Percentiles rank a stretch among this genome's conserved stretches.
These are phyloP conservation scores for Lordiphosa mommai DNA, from an alignment of 1,140 invertebrate species.

Conservation along the genomic window DNA sequence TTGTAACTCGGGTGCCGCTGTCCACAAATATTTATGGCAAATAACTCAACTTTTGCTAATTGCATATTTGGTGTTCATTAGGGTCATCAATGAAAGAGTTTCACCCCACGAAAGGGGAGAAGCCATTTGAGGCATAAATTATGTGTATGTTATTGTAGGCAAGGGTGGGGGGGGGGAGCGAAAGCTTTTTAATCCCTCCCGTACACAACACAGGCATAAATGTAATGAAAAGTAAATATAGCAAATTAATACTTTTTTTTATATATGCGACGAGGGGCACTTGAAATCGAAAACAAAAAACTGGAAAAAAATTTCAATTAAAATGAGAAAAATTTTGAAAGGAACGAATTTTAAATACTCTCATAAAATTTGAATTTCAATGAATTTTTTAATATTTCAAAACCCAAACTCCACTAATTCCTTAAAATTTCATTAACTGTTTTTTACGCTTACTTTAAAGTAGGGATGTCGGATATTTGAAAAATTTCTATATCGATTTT, in stretches of 20 bases:
- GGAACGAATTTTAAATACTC: background rate
- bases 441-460: no score
- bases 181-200: background rate
- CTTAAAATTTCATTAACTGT: no score
- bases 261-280: conserved; percentile 3
- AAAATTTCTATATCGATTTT: no score
- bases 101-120: background rate
- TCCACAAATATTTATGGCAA: conserved; percentile 60
- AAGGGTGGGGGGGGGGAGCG: background rate
- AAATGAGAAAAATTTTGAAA: background rate
- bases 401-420: no score
- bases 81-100: conserved; percentile 24
- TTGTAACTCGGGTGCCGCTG: conserved; percentile 19
- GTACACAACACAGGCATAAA: background rate
- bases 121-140: conserved; percentile 20
- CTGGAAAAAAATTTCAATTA: conserved; percentile 12
- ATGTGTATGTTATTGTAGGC: conserved; percentile 4
- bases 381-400: no score
- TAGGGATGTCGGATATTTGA: no score
- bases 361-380: background rate
- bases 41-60: conserved; percentile 67
- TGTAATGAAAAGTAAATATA: conserved; percentile 45
- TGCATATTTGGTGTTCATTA: conserved; percentile 71
- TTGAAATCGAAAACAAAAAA: conserved; percentile 29
- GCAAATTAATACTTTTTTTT: conserved; percentile 24